phyloP scores from a whole-genome alignment of 2,113 vertebrate genomes.

The Corythornis cristatus region DNA sequence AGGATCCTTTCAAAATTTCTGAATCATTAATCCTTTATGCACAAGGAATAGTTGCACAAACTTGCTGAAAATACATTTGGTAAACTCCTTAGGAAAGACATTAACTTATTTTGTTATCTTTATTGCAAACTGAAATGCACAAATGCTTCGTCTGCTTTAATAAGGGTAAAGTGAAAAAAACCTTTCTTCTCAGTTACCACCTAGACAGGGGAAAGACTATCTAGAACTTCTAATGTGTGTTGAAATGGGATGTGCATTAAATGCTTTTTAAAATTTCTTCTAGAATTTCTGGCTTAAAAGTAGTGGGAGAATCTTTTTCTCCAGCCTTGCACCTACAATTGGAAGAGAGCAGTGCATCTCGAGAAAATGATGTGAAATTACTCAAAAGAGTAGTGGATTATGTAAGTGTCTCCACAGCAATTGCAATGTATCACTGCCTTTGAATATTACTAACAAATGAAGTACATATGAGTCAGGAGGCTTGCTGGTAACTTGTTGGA shows the following conservation, averaged over 20 bases:
- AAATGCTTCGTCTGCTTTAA: not conserved
- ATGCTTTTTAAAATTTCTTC: slow-evolving; percentile 8
- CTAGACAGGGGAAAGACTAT: not conserved
- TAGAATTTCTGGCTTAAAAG: slow-evolving; percentile 86
- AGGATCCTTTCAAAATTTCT: not conserved
- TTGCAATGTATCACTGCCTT: not conserved
- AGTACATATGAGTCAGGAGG: not conserved
- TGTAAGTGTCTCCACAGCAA: slow-evolving; percentile 72
- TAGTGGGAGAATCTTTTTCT: slow-evolving; percentile 84
- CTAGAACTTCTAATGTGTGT: not conserved
- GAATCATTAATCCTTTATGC: not conserved
- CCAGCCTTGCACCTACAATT: slow-evolving; percentile 92
- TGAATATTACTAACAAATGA: not conserved
- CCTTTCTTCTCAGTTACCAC: not conserved
- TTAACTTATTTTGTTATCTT: not conserved
- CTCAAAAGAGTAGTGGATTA: slow-evolving; percentile 86
- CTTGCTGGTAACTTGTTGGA: not conserved
- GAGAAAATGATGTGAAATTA: slow-evolving; percentile 83
- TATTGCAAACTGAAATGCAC: not conserved
- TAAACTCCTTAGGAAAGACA: not conserved
- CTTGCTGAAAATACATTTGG: not conserved
- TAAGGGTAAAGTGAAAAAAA: not conserved
- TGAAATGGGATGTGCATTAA: not conserved
- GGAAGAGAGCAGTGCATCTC: slow-evolving; percentile 83
- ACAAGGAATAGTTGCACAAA: not conserved